Percentiles rank a stretch among this genome's conserved stretches.
These are phyloP conservation scores for Frankliniella fusca DNA, from an alignment of 2,888 invertebrate genomes.

Conservation along the genomic window DNA sequence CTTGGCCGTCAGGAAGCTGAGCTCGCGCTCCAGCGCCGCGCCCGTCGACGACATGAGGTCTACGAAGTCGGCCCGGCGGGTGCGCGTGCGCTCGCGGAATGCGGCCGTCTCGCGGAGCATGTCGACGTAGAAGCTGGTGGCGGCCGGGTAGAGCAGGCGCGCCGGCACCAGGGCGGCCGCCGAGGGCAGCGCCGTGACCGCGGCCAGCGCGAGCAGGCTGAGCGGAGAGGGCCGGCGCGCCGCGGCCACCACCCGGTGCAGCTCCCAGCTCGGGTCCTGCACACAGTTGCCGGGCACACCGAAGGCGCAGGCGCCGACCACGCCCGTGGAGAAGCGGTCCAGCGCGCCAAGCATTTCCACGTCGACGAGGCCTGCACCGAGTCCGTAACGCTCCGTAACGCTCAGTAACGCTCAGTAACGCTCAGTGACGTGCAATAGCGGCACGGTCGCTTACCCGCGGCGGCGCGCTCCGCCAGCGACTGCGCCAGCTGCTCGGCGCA, in stretches of 20 bases:
- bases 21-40: background rate
- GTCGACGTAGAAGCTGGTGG: constrained; percentile 7
- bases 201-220: constrained; percentile 9
- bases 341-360: background rate
- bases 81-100: constrained; percentile 12
- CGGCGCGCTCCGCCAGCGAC: background rate
- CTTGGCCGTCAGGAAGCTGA: background rate
- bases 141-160: constrained; percentile 7
- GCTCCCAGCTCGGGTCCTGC: constrained; percentile 7
- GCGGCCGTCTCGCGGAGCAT: background rate
- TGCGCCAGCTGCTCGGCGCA: constrained; percentile 5
- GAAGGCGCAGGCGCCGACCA: constrained; percentile 1
- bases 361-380: background rate
- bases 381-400: background rate
- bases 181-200: constrained; percentile 1
- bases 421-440: background rate
- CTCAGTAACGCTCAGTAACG: background rate
- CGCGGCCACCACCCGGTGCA: background rate
- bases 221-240: background rate
- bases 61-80: constrained; percentile 9
- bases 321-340: constrained; percentile 2
- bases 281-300: constrained; percentile 5
- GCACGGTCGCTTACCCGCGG: background rate
- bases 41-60: background rate
- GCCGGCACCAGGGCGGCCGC: background rate